These are phyloP conservation scores for Xyrauchen texanus DNA, from an alignment of 2,113 vertebrate species.

Conservation along the genomic window DNA sequence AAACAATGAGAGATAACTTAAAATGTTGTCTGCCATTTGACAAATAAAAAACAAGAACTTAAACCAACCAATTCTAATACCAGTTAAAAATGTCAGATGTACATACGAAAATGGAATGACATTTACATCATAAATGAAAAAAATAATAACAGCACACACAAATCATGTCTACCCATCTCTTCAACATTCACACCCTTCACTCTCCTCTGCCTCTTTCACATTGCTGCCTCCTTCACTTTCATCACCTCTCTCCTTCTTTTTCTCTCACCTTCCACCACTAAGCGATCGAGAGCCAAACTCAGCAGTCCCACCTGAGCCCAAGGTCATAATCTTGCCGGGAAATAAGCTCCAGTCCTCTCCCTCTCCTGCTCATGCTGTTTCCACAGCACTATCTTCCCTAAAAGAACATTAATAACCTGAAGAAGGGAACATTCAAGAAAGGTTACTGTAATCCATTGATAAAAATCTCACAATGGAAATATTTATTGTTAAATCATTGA, in stretches of 20 bases:
- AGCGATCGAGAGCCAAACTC: slow-evolving; percentile 5
- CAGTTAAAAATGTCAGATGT: too few species aligned
- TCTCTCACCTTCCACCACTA: slow-evolving; percentile 28
- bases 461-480: slow-evolving; percentile 1
- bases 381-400: slow-evolving; percentile 4
- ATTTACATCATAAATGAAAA: too few species aligned
- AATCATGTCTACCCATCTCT: too few species aligned
- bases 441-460: not conserved
- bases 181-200: too few species aligned
- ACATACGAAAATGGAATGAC: too few species aligned
- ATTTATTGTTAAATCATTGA: not conserved
- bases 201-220: too few species aligned
- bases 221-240: not conserved
- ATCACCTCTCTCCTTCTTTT: not conserved
- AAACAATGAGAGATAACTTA: too few species aligned
- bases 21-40: too few species aligned
- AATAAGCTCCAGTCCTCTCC: not conserved
- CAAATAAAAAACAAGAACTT: too few species aligned
- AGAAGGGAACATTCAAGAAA: not conserved
- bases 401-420: slow-evolving; percentile 15
- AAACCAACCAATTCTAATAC: too few species aligned
- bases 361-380: not conserved
- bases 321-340: slow-evolving; percentile 34
- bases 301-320: slow-evolving; percentile 41
- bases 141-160: too few species aligned